Evolutionary conservation across 2,888 invertebrate species (phyloP).

Genomic region (Erebia epiphron): DNA sequence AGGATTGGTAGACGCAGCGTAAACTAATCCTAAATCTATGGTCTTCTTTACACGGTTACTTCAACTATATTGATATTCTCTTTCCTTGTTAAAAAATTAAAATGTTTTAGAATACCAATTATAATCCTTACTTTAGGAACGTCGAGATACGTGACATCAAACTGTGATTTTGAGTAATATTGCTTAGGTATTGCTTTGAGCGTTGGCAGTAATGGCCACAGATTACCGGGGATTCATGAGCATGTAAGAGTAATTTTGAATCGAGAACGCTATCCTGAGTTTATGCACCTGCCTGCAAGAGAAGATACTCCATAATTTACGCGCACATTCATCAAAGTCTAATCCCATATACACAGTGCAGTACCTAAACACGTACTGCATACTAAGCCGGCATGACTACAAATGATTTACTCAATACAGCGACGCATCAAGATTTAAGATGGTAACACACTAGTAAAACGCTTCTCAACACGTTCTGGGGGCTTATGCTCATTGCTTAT

Average conservation of each 20-base stretch:
- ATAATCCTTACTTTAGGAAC: too few species aligned
- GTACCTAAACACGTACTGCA: constrained; percentile 43
- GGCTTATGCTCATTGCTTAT: too few species aligned
- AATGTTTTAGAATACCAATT: too few species aligned
- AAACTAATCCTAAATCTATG: too few species aligned
- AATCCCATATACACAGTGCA: constrained; percentile 41
- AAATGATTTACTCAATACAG: constrained; percentile 54
- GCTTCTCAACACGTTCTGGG: not conserved
- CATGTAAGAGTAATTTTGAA: not conserved
- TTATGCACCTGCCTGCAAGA: constrained; percentile 13
- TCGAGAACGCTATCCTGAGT: not conserved
- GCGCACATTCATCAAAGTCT: constrained; percentile 27
- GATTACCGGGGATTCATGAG: constrained; percentile 1
- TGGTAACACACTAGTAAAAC: not conserved
- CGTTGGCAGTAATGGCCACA: too few species aligned
- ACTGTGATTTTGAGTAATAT: too few species aligned
- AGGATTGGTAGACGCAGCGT: too few species aligned
- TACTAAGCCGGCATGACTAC: constrained; percentile 32
- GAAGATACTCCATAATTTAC: constrained; percentile 13
- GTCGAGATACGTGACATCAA: too few species aligned
- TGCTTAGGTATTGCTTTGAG: too few species aligned
- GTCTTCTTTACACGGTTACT: too few species aligned
- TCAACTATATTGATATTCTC: too few species aligned
- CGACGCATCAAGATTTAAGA: not conserved
- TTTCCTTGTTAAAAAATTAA: too few species aligned